Evolutionary conservation across 2,888 invertebrate genomes (phyloP).

Genomic region (Taenaris catops): DNA sequence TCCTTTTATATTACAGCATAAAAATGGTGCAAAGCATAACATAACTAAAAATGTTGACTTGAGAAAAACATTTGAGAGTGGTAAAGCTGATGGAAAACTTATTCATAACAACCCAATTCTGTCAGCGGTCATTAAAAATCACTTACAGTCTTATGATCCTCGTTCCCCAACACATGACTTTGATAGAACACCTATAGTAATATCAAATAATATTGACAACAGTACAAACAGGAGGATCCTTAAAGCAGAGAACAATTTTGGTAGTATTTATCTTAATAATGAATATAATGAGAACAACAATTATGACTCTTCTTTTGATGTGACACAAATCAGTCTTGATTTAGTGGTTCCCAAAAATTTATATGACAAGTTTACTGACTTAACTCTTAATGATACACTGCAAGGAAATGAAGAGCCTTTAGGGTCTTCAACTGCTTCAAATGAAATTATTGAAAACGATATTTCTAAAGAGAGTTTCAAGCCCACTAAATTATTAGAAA

Average conservation of each 20-base stretch:
- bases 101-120: constrained; percentile 69
- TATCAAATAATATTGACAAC: constrained; percentile 42
- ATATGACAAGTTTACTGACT: constrained; percentile 52
- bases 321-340: constrained; percentile 41
- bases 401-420: constrained; percentile 54
- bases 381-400: constrained; percentile 53
- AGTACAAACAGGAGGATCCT: constrained; percentile 31
- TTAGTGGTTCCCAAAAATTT: constrained; percentile 59
- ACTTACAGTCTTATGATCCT: constrained; percentile 74
- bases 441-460: constrained; percentile 56
- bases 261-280: constrained; percentile 42
- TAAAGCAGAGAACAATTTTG: constrained; percentile 27
- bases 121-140: constrained; percentile 68
- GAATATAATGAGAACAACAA: constrained; percentile 34
- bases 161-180: constrained; percentile 81
- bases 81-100: constrained; percentile 52
- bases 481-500: constrained; percentile 74
- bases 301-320: constrained; percentile 42
- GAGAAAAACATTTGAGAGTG: constrained; percentile 65
- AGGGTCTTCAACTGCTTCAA: constrained; percentile 62
- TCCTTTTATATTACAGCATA: constrained; percentile 45
- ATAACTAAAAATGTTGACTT: constrained; percentile 73
- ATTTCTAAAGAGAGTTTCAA: constrained; percentile 47
- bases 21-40: constrained; percentile 56
- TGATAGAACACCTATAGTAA: constrained; percentile 78